Conservation (phyloP, 2,888 invertebrate genomes). For the Eudasyphora cyanicolor region DNA sequence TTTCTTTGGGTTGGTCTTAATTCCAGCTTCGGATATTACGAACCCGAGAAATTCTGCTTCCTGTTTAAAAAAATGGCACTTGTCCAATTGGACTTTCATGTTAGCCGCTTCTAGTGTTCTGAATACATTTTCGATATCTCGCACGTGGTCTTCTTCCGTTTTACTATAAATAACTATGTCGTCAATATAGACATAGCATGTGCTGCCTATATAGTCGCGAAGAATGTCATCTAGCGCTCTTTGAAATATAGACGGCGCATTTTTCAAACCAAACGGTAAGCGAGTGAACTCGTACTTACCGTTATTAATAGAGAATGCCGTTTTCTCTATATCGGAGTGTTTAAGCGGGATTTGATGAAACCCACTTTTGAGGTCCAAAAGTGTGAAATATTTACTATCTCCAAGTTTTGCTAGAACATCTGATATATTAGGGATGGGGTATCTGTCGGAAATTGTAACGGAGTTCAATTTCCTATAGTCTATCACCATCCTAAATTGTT, state of each 20-base stretch:
- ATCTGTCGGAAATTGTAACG: slow-evolving; percentile 3
- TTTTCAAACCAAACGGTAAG: slow-evolving; percentile 46
- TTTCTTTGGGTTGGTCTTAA: slow-evolving; percentile 42
- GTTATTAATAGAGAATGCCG: slow-evolving; percentile 40
- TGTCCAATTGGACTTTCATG: slow-evolving; percentile 47
- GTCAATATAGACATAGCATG: slow-evolving; percentile 42
- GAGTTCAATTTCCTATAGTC: slow-evolving; percentile 54
- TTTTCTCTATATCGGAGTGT: slow-evolving; percentile 22
- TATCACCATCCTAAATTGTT: slow-evolving; percentile 45
- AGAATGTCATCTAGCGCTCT: slow-evolving; percentile 13
- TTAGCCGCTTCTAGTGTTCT: slow-evolving; percentile 31
- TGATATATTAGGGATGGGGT: slow-evolving; percentile 27
- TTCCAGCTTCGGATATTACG: slow-evolving; percentile 34
- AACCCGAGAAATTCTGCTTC: slow-evolving; percentile 51
- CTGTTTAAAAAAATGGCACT: slow-evolving; percentile 50
- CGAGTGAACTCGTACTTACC: slow-evolving; percentile 30
- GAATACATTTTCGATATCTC: slow-evolving; percentile 24
- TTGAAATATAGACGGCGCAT: slow-evolving; percentile 47
- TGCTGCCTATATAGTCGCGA: slow-evolving; percentile 16
- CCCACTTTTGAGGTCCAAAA: slow-evolving; percentile 37
- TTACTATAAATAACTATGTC: slow-evolving; percentile 45
- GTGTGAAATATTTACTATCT: slow-evolving; percentile 6
- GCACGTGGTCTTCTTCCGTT: slow-evolving; percentile 17
- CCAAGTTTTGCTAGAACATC: slow-evolving; percentile 33
- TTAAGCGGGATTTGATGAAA: slow-evolving; percentile 43